Conservation (phyloP, 1,140 invertebrate species). For the Uloborus diversus region DNA sequence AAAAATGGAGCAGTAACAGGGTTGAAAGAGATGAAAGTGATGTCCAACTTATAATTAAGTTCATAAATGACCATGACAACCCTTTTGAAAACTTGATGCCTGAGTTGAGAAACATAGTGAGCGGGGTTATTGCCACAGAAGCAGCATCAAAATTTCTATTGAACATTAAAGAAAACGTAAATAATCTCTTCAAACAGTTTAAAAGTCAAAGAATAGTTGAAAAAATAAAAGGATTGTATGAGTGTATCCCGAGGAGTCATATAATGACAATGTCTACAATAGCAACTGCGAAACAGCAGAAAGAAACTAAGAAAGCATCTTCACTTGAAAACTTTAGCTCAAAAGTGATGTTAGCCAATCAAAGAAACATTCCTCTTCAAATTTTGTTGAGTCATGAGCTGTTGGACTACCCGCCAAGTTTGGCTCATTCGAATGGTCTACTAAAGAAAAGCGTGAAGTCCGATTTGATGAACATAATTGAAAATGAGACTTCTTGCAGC, state of each 20-base stretch:
- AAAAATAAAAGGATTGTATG: background rate
- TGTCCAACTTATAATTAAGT: background rate
- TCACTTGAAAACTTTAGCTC: too few species aligned
- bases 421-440: background rate
- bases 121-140: background rate
- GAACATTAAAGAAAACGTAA: background rate
- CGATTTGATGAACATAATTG: too few species aligned
- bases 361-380: background rate
- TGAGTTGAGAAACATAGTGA: too few species aligned
- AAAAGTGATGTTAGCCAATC: background rate
- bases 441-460: background rate
- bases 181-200: background rate
- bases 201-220: background rate
- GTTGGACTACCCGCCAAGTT: background rate
- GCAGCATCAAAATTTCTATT: too few species aligned
- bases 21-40: background rate
- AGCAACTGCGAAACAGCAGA: too few species aligned
- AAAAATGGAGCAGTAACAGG: background rate
- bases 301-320: background rate
- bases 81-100: background rate
- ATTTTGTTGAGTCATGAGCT: too few species aligned
- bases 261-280: background rate
- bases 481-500: too few species aligned
- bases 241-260: background rate
- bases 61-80: background rate